Percentiles rank a stretch among this genome's conserved stretches.
Conservation (phyloP, 2,888 invertebrate species). For the Oscheius sp. region DNA sequence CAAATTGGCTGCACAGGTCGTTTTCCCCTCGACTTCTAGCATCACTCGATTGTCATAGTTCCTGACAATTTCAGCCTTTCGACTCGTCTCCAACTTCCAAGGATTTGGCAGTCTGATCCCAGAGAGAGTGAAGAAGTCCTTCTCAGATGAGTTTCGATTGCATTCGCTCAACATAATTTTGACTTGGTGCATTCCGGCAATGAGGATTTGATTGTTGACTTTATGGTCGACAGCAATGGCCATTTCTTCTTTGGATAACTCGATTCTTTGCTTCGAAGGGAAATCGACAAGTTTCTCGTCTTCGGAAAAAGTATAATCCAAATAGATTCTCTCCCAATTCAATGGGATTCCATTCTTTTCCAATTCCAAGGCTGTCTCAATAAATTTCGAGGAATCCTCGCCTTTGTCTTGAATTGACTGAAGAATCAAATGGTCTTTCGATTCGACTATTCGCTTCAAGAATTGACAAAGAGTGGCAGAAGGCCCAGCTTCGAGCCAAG, state of each 20-base stretch:
- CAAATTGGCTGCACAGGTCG: not conserved
- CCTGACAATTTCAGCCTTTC: not conserved
- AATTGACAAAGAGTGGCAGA: slow-evolving; percentile 46
- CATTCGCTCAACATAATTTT: slow-evolving; percentile 2
- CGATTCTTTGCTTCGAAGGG: not conserved
- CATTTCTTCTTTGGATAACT: slow-evolving; percentile 28
- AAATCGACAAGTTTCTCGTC: not conserved
- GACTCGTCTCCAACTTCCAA: not conserved
- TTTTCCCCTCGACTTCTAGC: not conserved
- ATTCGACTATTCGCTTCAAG: slow-evolving; percentile 42
- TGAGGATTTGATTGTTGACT: slow-evolving; percentile 40
- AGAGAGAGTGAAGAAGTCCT: slow-evolving; percentile 20
- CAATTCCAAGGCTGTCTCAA: slow-evolving; percentile 44
- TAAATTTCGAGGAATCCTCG: slow-evolving; percentile 36
- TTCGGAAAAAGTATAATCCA: slow-evolving; percentile 16
- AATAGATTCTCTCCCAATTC: slow-evolving; percentile 36
- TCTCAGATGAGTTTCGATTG: not conserved
- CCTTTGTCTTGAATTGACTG: slow-evolving; percentile 50
- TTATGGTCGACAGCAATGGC: slow-evolving; percentile 44
- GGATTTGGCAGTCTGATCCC: slow-evolving; percentile 7
- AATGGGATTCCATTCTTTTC: slow-evolving; percentile 36
- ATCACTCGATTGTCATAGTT: not conserved
- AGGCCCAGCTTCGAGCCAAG: slow-evolving; percentile 59
- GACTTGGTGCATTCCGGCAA: slow-evolving; percentile 57
- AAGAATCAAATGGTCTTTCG: slow-evolving; percentile 39